A percentile compares a stretch with the other conserved stretches of the same genome.
Conservation (phyloP, 2,113 vertebrate species). For the Coracopsis vasa region DNA sequence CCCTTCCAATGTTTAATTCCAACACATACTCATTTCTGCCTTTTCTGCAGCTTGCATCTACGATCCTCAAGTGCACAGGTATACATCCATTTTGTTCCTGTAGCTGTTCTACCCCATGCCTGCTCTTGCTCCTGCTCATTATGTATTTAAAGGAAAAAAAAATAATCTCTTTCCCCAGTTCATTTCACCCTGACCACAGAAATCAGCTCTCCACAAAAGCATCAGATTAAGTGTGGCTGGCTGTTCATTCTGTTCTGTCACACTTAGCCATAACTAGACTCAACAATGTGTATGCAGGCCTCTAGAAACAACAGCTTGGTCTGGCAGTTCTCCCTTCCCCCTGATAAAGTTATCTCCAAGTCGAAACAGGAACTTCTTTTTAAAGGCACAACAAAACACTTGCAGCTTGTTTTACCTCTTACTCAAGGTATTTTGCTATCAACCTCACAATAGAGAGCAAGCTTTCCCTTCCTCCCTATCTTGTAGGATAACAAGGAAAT, state of each 20-base stretch:
- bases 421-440: not conserved
- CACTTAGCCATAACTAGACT: not conserved
- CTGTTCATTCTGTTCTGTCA: not conserved
- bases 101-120: not conserved
- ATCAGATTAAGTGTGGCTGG: not conserved
- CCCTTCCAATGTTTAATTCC: not conserved
- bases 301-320: not conserved
- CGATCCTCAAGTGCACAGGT: not conserved
- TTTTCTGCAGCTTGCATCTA: not conserved
- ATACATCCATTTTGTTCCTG: not conserved
- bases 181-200: not conserved
- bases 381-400: not conserved
- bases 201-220: not conserved
- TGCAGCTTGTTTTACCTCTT: not conserved
- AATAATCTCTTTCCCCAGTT: not conserved
- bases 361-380: not conserved
- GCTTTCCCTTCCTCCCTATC: not conserved
- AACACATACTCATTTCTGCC: not conserved
- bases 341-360: not conserved
- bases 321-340: not conserved
- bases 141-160: not conserved
- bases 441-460: not conserved
- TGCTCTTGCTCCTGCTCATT: not conserved
- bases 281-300: not conserved
- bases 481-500: not conserved